These are phyloP conservation scores for Indri indri DNA, from an alignment of 2,113 vertebrate genomes.

Conservation along the genomic window DNA sequence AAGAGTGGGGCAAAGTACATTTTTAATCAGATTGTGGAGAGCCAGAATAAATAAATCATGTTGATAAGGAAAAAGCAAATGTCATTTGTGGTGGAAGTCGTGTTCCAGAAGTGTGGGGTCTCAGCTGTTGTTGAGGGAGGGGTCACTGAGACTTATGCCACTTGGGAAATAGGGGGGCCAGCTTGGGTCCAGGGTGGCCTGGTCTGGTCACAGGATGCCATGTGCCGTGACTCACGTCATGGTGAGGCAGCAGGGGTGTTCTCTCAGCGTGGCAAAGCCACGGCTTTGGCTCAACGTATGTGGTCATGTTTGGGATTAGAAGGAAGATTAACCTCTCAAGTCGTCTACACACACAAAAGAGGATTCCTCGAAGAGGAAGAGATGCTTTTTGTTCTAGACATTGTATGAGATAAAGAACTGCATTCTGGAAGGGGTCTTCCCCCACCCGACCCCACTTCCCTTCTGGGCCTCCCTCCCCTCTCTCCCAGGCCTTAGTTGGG, in stretches of 20 bases:
- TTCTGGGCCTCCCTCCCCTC: not conserved
- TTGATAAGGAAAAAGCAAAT: not conserved
- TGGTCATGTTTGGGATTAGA: rapidly evolving
- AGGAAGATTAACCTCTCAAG: too few relatives aligned
- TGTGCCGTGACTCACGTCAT: not conserved
- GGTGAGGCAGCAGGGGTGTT: rapidly evolving
- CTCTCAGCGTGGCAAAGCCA: not conserved
- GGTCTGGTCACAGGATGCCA: rapidly evolving
- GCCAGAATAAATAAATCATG: conserved; percentile 36
- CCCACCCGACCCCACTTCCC: not conserved
- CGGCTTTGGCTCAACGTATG: rapidly evolving
- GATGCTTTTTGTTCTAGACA: not conserved
- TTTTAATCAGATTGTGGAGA: conserved; percentile 15
- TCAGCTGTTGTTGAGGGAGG: not conserved
- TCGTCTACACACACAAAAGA: not conserved
- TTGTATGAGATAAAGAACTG: not conserved
- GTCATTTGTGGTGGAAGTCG: not conserved
- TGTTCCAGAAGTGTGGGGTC: not conserved
- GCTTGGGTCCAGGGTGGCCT: not conserved
- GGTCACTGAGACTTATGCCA: not conserved
- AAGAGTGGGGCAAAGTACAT: not conserved
- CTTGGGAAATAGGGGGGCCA: not conserved
- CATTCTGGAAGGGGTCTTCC: rapidly evolving
- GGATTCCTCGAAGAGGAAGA: not conserved
- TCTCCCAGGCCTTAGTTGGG: not conserved